phyloP scores from a whole-genome alignment of 2,888 invertebrate genomes.

The Pollenia angustigena region DNA sequence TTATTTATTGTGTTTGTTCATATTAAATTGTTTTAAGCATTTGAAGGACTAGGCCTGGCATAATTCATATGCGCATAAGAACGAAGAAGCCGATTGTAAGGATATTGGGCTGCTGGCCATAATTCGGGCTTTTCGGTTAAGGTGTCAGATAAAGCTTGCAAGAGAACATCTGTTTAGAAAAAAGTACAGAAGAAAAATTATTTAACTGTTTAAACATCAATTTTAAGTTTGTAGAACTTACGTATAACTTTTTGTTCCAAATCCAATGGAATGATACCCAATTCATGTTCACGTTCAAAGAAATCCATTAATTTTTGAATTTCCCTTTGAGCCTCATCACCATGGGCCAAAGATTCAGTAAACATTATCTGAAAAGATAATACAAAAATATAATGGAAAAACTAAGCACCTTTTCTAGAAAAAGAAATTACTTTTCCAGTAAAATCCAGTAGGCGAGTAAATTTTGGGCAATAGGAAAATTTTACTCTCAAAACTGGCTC shows the following conservation, averaged over 20 bases:
- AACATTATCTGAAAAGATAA: conserved; percentile 88
- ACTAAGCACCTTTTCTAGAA: not conserved
- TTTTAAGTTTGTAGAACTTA: conserved; percentile 80
- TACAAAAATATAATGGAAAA: conserved; percentile 7
- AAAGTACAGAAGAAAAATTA: conserved; percentile 71
- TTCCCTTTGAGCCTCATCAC: conserved; percentile 89
- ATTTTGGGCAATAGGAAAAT: no score
- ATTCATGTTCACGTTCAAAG: conserved; percentile 89
- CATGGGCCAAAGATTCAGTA: conserved; percentile 89
- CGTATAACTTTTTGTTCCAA: conserved; percentile 92
- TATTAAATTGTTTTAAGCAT: conserved; percentile 51
- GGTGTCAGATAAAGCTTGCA: conserved; percentile 90
- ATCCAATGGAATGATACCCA: conserved; percentile 89
- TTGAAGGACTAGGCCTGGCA: conserved; percentile 63
- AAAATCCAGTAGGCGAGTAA: no score
- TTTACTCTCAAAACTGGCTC: no score
- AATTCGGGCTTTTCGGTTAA: conserved; percentile 90
- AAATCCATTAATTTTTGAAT: conserved; percentile 90
- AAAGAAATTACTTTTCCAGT: no score
- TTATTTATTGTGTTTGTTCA: conserved; percentile 28
- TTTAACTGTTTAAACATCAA: not conserved
- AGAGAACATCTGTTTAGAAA: conserved; percentile 87
- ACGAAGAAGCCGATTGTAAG: conserved; percentile 81
- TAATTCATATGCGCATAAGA: conserved; percentile 74
- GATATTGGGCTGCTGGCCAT: conserved; percentile 85